A percentile compares a stretch with the other conserved stretches of the same genome.
Evolutionary conservation across 2,113 vertebrate species (phyloP).

Genomic region (Sapayoa aenigma): DNA sequence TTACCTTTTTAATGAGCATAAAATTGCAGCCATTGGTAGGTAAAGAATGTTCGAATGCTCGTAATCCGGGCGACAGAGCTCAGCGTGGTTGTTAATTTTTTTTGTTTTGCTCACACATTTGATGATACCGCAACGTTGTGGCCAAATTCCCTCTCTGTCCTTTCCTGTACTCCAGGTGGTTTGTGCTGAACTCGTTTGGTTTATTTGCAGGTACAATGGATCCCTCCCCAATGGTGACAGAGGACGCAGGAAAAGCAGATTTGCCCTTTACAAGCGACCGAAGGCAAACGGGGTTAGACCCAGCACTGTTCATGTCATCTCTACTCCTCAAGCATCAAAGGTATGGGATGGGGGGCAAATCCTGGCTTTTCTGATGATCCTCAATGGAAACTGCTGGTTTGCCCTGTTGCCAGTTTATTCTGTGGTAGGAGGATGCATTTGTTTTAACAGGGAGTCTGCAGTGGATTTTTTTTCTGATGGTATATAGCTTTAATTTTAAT

Average conservation of each 20-base stretch:
- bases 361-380: not conserved
- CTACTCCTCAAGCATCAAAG: conserved; percentile 93
- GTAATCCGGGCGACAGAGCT: not conserved
- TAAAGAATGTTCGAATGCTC: not conserved
- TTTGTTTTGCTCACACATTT: not conserved
- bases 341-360: conserved; percentile 63
- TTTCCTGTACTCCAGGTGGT: not conserved
- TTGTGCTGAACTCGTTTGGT: not conserved
- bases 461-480: not conserved
- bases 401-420: not conserved
- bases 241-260: conserved; percentile 95
- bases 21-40: not conserved
- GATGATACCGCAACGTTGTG: not conserved
- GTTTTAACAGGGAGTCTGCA: not conserved
- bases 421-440: not conserved
- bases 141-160: not conserved
- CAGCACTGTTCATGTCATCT: conserved; percentile 92
- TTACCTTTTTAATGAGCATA: not conserved
- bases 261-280: conserved; percentile 88
- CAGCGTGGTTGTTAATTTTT: not conserved
- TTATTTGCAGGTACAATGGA: conserved; percentile 89
- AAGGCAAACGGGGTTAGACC: conserved; percentile 94
- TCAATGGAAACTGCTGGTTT: not conserved
- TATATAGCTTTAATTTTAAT: not conserved
- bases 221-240: conserved; percentile 93